phyloP scores from a whole-genome alignment of 2,797 vertebrate genomes.

The Anisognathus igniventris region DNA sequence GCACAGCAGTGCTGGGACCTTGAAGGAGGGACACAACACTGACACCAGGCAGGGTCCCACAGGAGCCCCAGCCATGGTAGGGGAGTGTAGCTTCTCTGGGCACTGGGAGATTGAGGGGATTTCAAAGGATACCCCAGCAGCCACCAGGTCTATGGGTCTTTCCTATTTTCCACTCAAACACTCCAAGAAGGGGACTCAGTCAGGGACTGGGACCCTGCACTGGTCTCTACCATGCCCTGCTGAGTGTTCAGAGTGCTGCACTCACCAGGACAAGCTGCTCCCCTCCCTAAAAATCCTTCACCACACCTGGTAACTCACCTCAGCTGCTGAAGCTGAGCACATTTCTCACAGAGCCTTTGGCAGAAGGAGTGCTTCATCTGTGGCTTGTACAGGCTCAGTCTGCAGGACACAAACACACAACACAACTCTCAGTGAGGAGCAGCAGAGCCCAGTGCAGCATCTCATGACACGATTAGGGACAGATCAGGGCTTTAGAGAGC shows the following conservation, averaged over 20 bases:
- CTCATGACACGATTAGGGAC: background rate
- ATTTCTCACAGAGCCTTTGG: conserved; percentile 56
- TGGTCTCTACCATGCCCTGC: background rate
- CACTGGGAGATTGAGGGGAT: background rate
- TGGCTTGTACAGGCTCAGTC: conserved; percentile 68
- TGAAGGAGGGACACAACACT: background rate
- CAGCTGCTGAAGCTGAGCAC: conserved; percentile 73
- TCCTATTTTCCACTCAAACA: background rate
- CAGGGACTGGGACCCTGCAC: background rate
- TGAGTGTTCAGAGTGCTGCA: background rate
- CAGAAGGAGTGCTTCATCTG: conserved; percentile 23
- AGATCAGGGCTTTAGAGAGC: background rate
- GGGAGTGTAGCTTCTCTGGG: background rate
- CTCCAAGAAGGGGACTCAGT: background rate
- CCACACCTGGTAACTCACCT: conserved; percentile 70
- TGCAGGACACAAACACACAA: conserved; percentile 37
- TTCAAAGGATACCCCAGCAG: background rate
- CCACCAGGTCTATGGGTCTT: background rate
- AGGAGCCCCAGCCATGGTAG: background rate
- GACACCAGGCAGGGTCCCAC: background rate
- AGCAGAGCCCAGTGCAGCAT: background rate
- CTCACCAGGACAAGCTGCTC: background rate
- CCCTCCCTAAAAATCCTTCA: background rate
- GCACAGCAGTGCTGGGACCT: background rate
- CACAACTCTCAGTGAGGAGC: background rate